Base-by-base conservation (phyloP, 1,140 invertebrate genomes). In the Agraylea sexmaculata region DNA sequence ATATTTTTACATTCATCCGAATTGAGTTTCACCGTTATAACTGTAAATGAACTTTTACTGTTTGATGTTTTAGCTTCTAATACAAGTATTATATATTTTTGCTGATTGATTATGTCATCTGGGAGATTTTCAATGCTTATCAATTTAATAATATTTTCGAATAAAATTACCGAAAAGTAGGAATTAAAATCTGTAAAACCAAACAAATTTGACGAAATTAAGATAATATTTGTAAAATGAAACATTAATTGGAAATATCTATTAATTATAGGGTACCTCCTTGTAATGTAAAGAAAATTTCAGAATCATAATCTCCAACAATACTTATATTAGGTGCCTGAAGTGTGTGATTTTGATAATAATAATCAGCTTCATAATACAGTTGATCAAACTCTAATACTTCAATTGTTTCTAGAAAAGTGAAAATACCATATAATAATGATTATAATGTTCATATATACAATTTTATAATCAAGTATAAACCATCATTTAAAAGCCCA, bases 311-410 rank as follows among this genome's bases (percentile, higher is more conserved):
- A 18, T 18, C 33, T 35, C 17, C 33, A 18, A 18, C 7, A 11
- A 35, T 12, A 13, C 12, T 16, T 17, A 35, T 35, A 7, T 5
- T 11, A 16, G 33, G 33, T n/a, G 17, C 11, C 15, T 38, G 2
- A 16, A 16, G 3, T 2, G n/a, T 29, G 22, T 29, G 10, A 3
- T 28, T 10, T 4, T 11, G 8, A 17, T 28, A 21, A 4, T 12
- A 10, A 16, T 38, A 28, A 17, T 16, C 28, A n/a, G 21, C 37
- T 28, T 38, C 23, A 28, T 38, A 38, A 25, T 17, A 29, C 8
- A 16, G 22, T 17, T 38, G n/a, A 12, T 28, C 22, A 15, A 38
- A 38, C 13, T 10, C n/a, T 10, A 25, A 7, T 16, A 18, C 17
- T 16, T 4, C 21, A 38, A 29, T 16, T 11, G n/a, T 7, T 3